phyloP scores from a whole-genome alignment of 2,113 vertebrate species.

The Caranx melampygus region DNA sequence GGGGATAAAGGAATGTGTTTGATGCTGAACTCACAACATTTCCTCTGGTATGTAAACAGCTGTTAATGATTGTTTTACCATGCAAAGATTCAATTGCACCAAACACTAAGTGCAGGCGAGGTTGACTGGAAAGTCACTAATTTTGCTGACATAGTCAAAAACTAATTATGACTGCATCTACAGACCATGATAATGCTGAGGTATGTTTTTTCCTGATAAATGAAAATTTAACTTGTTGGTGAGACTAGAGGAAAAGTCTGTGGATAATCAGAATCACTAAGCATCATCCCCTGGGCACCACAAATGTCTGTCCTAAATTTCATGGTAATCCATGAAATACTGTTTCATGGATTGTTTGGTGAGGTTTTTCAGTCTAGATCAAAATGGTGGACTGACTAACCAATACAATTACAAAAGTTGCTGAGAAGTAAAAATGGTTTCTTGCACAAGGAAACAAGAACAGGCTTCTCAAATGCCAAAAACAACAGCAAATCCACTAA shows the following conservation, averaged over 20 bases:
- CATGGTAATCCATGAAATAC: not conserved
- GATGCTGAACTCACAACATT: too few relatives aligned
- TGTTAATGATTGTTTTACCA: not conserved
- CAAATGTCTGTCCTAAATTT: not conserved
- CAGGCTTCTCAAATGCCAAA: constrained; percentile 19
- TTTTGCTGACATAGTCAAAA: not conserved
- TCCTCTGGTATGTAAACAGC: too few relatives aligned
- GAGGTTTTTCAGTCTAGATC: constrained; percentile 2
- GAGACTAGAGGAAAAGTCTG: not conserved
- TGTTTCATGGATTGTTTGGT: not conserved
- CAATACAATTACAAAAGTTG: not conserved
- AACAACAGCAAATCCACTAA: not conserved
- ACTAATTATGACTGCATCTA: not conserved
- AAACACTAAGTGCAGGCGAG: too few relatives aligned
- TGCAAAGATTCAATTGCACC: not conserved
- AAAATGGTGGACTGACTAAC: not conserved
- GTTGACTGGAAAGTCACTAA: too few relatives aligned
- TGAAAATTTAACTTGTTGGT: not conserved
- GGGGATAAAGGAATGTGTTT: too few relatives aligned
- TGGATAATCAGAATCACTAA: not conserved
- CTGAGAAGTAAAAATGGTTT: not conserved
- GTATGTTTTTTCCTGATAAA: not conserved
- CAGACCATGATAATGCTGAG: not conserved
- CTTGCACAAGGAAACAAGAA: constrained; percentile 33
- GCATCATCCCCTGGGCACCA: not conserved